Conservation (phyloP, 2,888 invertebrate species). For the Caenorhabditis macrosperma region DNA sequence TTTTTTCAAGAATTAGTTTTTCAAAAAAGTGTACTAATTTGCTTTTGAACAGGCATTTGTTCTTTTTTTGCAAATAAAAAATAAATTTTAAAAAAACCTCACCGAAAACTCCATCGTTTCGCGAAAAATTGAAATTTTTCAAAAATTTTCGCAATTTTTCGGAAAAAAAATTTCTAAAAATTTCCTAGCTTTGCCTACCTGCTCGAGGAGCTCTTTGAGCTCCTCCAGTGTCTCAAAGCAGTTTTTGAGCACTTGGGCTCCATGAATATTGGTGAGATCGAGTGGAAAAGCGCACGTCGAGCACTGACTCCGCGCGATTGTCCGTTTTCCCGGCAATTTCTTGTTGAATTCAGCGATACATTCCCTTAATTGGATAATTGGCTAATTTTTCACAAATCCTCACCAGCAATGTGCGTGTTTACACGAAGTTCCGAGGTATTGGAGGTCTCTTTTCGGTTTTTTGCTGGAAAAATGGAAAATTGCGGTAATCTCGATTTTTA, state of each 20-base stretch:
- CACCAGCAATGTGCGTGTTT: slow-evolving; percentile 66
- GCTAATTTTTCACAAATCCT: neutral
- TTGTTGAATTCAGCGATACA: slow-evolving; percentile 34
- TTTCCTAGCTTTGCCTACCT: slow-evolving; percentile 29
- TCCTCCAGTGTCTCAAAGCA: slow-evolving; percentile 41
- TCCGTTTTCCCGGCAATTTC: slow-evolving; percentile 4
- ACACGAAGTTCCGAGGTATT: slow-evolving; percentile 60
- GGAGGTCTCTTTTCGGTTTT: slow-evolving; percentile 28
- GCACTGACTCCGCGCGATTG: slow-evolving; percentile 6
- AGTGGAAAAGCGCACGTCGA: slow-evolving; percentile 40
- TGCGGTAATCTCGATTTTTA: neutral
- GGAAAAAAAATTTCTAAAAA: neutral
- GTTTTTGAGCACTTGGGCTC: slow-evolving; percentile 44
- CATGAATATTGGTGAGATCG: slow-evolving; percentile 36
- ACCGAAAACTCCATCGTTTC: no score
- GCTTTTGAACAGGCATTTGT: no score
- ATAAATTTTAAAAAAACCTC: neutral
- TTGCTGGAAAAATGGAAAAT: slow-evolving; percentile 27
- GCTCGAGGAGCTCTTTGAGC: slow-evolving; percentile 12
- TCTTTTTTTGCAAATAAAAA: neutral
- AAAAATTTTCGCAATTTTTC: no score
- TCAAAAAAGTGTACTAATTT: no score
- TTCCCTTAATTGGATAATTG: slow-evolving; percentile 19
- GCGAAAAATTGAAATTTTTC: no score
- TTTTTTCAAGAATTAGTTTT: no score